Base-by-base conservation (phyloP, 2,113 vertebrate genomes). In the Mugil cephalus region DNA sequence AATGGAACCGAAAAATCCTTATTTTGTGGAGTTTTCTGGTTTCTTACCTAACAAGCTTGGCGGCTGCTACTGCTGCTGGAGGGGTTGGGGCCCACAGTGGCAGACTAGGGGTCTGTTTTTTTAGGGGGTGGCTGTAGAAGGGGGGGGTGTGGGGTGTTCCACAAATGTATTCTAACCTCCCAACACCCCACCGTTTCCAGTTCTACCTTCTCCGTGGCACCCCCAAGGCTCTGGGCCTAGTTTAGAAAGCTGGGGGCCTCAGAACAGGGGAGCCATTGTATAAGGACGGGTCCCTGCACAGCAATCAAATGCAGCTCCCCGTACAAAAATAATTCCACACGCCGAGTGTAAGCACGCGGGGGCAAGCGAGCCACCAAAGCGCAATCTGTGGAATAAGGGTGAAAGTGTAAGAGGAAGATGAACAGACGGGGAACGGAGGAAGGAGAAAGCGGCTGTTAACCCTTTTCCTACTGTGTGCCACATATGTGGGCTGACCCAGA, bases 251-350 rank as follows among this genome's bases (percentile, higher is more conserved):
- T 74, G 84, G 89, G 82, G 90, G 92, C 88, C 90, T 85, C 77
- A 74, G 92, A 94, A 95, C 94, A 95, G 94, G 93, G 90, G 89
- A 87, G 85, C 88, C 92, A 94, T 95, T 95, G 94, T 95, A 79
- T 88, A 80, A 88, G 85, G 82, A 77, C 60, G 68, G 86, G 91
- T 93, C 94, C 91, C 92, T 87, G 88, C 91, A 74, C 90, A 59
- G 92, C 92, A 95, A 94, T 94, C 94, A 94, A 94, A 94, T 39
- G 77, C 92, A 93, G 89, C 89, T 91, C 83, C 89, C 86, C 85
- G 35, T 90, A 94, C 87, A 90, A 93, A 93, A 94, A 94, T 93
- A 93, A 93, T 93, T 91, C 88, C 88, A 87, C 89, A 90, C 85
- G 53, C 71, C 17, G 79, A 88, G 89, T 56, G 82, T 76, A 83